Base-by-base conservation (phyloP, 2,797 vertebrate species). In the Knipowitschia caucasica region DNA sequence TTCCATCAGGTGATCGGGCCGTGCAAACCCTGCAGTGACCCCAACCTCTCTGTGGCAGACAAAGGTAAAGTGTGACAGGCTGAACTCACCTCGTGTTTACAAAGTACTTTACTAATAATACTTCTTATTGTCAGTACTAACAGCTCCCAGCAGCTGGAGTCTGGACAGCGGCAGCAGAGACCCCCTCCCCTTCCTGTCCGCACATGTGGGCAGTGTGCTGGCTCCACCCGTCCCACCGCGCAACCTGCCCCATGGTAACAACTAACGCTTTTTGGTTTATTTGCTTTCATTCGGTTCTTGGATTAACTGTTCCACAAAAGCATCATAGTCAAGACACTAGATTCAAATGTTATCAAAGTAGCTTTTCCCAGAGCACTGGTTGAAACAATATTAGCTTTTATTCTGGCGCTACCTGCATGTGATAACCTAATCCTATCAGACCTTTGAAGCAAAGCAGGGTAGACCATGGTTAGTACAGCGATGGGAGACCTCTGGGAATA, bases 21-120 rank as follows among this genome's bases (percentile, higher is more conserved):
- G 0, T 97, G 95, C 78, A 99, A 98, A 85, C 96, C 96, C 21
- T 96, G 94, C 91, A 98, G 96, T 27, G 95, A 98, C 80, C 96
- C 96, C 53, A 98, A 99, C 86, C 91, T 98, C 12, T 98, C 95
- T 31, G 93, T 98, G 69, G 94, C 92, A 46, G 96, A 98, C 82
- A 98, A 97, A 94, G 96, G 96, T 98, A n/a, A 3, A 0, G 8
- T 27, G 6, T 30, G 15, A 25, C 15, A 38, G 11, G 36, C 10
- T 1, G 0, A 20, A 39, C 17, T 10, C 10, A 4, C 6, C 9
- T 10, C 12, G 36, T 5, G 4, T 39, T 8, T 21, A 20, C 12
- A 5, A 12, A 39, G 36, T 21, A 21, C n/a, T n/a, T n/a, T n/a
- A n/a, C 18, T 39, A 21, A 39, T 9, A 21, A 12, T 39, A 20